Percentiles rank a stretch among this genome's conserved stretches.
phyloP scores from a whole-genome alignment of 2,113 vertebrate species.

The Prolemur simus region DNA sequence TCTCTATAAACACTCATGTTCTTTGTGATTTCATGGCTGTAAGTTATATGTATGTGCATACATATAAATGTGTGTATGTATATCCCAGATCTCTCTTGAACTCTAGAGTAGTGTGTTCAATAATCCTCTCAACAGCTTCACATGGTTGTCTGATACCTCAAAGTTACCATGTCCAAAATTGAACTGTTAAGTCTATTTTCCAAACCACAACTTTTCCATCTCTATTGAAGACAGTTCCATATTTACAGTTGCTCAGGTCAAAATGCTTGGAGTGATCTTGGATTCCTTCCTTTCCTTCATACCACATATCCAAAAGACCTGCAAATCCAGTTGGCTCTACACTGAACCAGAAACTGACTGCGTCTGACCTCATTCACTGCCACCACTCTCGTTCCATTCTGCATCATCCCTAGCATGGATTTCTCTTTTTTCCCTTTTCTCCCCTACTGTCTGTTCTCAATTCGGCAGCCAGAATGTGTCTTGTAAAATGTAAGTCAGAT shows the following conservation, averaged over 20 bases:
- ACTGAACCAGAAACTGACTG: background rate
- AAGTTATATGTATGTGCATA: background rate
- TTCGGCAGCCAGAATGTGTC: background rate
- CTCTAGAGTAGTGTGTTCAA: background rate
- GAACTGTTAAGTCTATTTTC: background rate
- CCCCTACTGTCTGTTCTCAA: background rate
- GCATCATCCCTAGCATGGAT: background rate
- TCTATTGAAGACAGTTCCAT: background rate
- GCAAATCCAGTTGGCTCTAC: background rate
- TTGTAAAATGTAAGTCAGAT: background rate
- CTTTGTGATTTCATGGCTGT: background rate
- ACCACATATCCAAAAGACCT: background rate
- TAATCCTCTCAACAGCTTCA: background rate
- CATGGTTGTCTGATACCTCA: background rate
- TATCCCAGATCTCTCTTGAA: background rate
- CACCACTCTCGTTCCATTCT: background rate
- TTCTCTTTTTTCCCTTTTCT: background rate
- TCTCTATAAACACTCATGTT: background rate
- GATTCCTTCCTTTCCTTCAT: background rate
- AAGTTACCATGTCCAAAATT: background rate
- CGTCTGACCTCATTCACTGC: background rate
- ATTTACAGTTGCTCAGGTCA: background rate
- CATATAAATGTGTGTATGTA: background rate
- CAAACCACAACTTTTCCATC: background rate
- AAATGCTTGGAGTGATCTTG: background rate